Percentiles rank a stretch among this genome's conserved stretches.
Evolutionary conservation across 2,888 invertebrate species (phyloP).

Genomic region (Hesperia comma): DNA sequence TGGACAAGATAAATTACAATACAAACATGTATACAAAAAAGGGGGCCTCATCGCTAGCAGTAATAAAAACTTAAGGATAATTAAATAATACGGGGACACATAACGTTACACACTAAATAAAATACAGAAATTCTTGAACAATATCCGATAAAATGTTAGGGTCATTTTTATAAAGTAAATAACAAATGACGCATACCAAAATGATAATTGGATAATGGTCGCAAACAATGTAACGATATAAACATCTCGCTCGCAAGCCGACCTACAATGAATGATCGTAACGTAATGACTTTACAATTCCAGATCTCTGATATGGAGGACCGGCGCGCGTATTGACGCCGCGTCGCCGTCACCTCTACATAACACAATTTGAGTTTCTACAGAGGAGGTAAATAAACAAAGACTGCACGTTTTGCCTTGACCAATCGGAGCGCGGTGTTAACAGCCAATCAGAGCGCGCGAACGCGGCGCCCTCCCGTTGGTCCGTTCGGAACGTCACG

Average conservation of each 20-base stretch:
- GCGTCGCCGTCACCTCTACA: conserved; percentile 42
- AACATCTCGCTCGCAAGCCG: neutral
- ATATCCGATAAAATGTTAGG: too few species aligned
- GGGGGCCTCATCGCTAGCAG: too few species aligned
- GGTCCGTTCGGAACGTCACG: conserved; percentile 33
- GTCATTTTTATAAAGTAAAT: too few species aligned
- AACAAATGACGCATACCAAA: too few species aligned
- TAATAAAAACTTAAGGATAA: too few species aligned
- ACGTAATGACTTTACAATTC: conserved; percentile 26
- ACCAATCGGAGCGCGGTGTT: conserved; percentile 24
- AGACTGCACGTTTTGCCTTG: conserved; percentile 27
- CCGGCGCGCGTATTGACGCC: conserved; percentile 78
- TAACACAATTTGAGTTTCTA: conserved; percentile 19
- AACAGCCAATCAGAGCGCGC: conserved; percentile 35
- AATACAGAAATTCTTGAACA: too few species aligned
- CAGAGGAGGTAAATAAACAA: conserved; percentile 24
- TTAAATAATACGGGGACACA: too few species aligned
- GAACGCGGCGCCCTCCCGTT: conserved; percentile 13
- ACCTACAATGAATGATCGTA: neutral
- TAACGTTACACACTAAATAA: too few species aligned
- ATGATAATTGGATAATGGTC: too few species aligned
- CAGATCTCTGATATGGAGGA: conserved; percentile 78
- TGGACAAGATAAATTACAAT: too few species aligned
- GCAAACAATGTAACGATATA: too few species aligned
- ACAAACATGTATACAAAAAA: too few species aligned